Conservation (phyloP, 2,113 vertebrate species). For the Himantopus leucocephalus region DNA sequence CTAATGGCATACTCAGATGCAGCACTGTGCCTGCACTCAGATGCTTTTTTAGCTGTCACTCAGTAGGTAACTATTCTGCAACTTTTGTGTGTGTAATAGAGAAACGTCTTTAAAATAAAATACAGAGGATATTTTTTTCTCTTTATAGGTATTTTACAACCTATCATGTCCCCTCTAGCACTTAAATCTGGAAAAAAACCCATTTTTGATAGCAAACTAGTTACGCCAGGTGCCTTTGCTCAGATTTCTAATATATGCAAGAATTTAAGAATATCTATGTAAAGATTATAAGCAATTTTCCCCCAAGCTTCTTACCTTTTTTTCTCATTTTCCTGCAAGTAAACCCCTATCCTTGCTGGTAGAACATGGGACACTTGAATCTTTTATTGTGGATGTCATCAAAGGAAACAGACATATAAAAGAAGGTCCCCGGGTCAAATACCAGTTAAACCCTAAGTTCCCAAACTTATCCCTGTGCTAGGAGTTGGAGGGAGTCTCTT, state of each 20-base stretch:
- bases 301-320: not conserved
- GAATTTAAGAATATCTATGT: not conserved
- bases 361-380: not conserved
- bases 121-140: not conserved
- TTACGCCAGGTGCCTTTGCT: not conserved
- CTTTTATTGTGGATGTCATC: not conserved
- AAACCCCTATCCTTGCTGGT: not conserved
- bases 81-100: not conserved
- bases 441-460: not conserved
- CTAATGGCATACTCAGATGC: rapidly evolving
- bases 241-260: not conserved
- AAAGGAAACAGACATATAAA: not conserved
- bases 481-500: not conserved
- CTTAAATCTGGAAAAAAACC: not conserved
- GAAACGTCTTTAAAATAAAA: not conserved
- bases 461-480: not conserved
- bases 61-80: not conserved
- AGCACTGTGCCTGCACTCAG: rapidly evolving
- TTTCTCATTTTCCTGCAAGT: not conserved
- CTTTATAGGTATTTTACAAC: not conserved
- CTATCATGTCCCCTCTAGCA: not conserved
- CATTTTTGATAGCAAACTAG: not conserved
- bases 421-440: not conserved
- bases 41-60: not conserved
- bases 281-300: not conserved